phyloP scores from a whole-genome alignment of 2,113 vertebrate species.

The Nycticryphes semicollaris region DNA sequence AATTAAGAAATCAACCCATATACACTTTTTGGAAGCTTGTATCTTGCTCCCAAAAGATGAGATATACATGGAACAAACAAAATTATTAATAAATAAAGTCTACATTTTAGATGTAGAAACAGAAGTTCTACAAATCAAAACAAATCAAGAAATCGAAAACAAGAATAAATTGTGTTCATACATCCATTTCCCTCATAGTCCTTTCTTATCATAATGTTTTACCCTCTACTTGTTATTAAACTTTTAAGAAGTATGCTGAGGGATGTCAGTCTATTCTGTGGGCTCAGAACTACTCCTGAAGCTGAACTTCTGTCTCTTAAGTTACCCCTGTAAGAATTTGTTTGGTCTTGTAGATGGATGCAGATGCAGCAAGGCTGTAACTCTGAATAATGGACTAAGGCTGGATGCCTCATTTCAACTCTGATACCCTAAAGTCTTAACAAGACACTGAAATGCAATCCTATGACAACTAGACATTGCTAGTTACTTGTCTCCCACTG shows the following conservation, averaged over 20 bases:
- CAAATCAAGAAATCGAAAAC: not conserved
- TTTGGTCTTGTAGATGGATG: not conserved
- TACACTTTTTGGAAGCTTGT: not conserved
- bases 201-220: not conserved
- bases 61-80: not conserved
- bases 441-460: not conserved
- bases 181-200: fast-evolving
- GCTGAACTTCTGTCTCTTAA: not conserved
- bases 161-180: not conserved
- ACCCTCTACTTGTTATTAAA: not conserved
- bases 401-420: not conserved
- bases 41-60: not conserved
- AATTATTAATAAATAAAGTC: not conserved
- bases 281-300: not conserved
- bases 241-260: not conserved
- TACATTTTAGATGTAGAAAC: not conserved
- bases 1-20: not conserved
- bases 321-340: not conserved
- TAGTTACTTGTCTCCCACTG: not conserved
- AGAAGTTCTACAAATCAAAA: too few species aligned
- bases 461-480: not conserved
- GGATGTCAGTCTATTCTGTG: not conserved
- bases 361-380: not conserved
- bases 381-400: not conserved
- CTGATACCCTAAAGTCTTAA: not conserved